Evolutionary conservation across 2,888 invertebrate genomes (phyloP).

Genomic region (Tipula unca): DNA sequence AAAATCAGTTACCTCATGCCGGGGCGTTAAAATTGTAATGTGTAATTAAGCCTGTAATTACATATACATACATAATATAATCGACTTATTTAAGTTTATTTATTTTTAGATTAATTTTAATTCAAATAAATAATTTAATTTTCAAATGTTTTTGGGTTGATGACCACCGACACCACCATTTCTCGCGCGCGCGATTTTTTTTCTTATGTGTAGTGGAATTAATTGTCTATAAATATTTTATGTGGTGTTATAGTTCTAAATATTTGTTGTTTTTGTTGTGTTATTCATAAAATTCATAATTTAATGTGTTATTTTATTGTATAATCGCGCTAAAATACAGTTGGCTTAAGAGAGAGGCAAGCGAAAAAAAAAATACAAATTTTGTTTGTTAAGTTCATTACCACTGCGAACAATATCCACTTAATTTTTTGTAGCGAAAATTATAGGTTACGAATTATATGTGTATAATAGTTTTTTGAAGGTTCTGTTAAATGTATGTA

Average conservation of each 20-base stretch:
- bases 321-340: constrained; percentile 2
- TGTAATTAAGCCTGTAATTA: neutral
- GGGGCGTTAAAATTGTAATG: neutral
- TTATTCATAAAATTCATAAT: neutral
- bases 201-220: too few species aligned
- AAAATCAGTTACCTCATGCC: neutral
- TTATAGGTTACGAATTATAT: neutral
- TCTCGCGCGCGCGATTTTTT: neutral
- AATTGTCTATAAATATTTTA: neutral
- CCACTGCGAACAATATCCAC: neutral
- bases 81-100: neutral
- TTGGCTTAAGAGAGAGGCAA: neutral
- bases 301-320: neutral
- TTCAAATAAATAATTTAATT: neutral
- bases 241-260: neutral
- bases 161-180: neutral
- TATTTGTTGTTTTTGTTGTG: neutral
- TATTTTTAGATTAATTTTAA: neutral
- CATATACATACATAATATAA: neutral
- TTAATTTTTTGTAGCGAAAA: neutral
- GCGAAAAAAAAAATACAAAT: neutral
- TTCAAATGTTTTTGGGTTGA: neutral
- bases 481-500: neutral
- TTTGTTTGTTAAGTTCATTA: neutral
- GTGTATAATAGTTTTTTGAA: too few species aligned